Conservation (phyloP, 2,888 invertebrate genomes). For the Sinelater perroti region DNA sequence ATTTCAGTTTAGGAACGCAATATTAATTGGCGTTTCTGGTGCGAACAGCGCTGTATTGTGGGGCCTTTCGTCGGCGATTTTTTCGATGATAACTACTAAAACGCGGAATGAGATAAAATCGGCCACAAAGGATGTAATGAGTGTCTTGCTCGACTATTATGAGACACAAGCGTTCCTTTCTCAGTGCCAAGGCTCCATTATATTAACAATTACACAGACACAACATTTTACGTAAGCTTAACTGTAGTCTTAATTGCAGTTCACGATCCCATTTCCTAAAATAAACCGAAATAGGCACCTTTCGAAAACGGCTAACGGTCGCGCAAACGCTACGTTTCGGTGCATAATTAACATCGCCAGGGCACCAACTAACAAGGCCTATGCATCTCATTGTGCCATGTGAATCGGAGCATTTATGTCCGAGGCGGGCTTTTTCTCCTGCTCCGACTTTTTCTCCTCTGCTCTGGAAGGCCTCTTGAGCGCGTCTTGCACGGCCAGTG, state of each 20-base stretch:
- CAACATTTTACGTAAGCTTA: slow-evolving; percentile 14
- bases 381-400: slow-evolving; percentile 31
- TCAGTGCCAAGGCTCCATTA: no score
- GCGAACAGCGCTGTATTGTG: no score
- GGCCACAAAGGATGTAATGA: no score
- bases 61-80: no score
- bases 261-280: slow-evolving; percentile 16
- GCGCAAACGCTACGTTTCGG: slow-evolving; percentile 18
- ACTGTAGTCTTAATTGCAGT: slow-evolving; percentile 18
- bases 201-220: slow-evolving; percentile 5
- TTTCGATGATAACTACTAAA: no score
- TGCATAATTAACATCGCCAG: slow-evolving; percentile 29
- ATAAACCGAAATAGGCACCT: slow-evolving; percentile 24
- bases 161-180: no score
- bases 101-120: no score
- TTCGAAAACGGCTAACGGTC: slow-evolving; percentile 26
- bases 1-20: no score
- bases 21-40: no score
- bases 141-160: no score
- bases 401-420: slow-evolving; percentile 34
- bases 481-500: no score
- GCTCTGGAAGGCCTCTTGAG: slow-evolving; percentile 18
- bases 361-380: slow-evolving; percentile 25
- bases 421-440: slow-evolving; percentile 20
- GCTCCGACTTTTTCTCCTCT: slow-evolving; percentile 27